A percentile compares a stretch with the other conserved stretches of the same genome.
Evolutionary conservation across 1,140 invertebrate species (phyloP).

Genomic region (Paramacrobiotus metropolitanus): DNA sequence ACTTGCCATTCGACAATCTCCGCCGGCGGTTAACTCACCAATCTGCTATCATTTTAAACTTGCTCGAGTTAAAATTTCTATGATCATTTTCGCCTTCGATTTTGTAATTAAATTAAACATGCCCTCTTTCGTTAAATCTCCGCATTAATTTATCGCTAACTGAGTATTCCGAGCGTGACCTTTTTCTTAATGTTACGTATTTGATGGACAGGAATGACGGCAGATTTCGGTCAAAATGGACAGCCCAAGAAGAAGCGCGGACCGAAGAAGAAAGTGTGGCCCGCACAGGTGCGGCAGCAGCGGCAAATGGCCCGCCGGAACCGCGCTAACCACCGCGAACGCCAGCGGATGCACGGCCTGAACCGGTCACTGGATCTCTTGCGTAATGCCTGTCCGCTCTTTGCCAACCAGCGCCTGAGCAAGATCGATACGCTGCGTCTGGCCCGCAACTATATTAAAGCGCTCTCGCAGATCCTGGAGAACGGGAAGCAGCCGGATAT

Average conservation of each 20-base stretch:
- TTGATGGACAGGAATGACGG: no score
- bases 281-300: not conserved
- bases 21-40: no score
- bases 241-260: not conserved
- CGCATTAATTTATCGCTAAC: no score
- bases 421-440: conserved; percentile 64
- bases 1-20: no score
- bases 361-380: not conserved
- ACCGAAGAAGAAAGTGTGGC: conserved; percentile 4
- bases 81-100: no score
- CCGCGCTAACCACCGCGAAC: not conserved
- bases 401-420: conserved; percentile 45
- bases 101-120: no score
- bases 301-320: not conserved
- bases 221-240: no score
- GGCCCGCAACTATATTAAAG: conserved; percentile 62
- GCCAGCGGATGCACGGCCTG: not conserved
- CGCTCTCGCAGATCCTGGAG: conserved; percentile 28
- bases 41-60: no score
- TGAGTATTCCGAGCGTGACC: no score
- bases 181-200: no score
- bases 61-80: no score
- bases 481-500: conserved; percentile 14
- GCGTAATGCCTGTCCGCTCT: not conserved
- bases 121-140: no score